A percentile compares a stretch with the other conserved stretches of the same genome.
phyloP scores from a whole-genome alignment of 2,888 invertebrate species.

The Zaprionus obscuricornis region DNA sequence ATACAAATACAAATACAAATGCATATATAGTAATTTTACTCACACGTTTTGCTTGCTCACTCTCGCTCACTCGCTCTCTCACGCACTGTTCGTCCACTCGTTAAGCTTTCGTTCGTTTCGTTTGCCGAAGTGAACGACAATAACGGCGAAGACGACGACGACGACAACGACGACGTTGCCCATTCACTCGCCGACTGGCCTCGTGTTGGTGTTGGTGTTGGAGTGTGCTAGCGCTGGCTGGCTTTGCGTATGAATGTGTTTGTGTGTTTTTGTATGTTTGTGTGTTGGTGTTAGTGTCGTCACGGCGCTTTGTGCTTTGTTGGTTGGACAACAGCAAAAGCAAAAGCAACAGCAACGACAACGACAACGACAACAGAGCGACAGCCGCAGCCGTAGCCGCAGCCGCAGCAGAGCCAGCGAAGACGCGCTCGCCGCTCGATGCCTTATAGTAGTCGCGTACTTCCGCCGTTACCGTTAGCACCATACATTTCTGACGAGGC shows the following conservation, averaged over 20 bases:
- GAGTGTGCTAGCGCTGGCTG: conserved; percentile 18
- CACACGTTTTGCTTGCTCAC: conserved; percentile 3
- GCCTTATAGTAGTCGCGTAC: conserved; percentile 74
- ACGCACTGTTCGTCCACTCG: conserved; percentile 57
- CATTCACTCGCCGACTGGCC: conserved; percentile 55
- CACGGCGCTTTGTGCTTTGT: conserved; percentile 62
- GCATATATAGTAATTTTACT: no score
- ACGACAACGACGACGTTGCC: conserved; percentile 49
- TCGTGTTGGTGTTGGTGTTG: conserved; percentile 27
- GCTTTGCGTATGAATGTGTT: conserved; percentile 30
- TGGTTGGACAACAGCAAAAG: conserved; percentile 53
- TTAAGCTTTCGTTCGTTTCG: conserved; percentile 63
- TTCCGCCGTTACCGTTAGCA: conserved; percentile 77
- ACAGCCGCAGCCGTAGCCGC: conserved; percentile 52
- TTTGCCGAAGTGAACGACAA: conserved; percentile 36
- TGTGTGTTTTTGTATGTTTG: conserved; percentile 40
- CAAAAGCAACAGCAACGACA: conserved; percentile 6
- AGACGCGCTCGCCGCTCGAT: conserved; percentile 74
- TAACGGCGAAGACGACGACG: conserved; percentile 6
- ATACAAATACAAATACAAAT: conserved; percentile 5
- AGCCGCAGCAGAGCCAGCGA: conserved; percentile 63
- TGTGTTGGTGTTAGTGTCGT: conserved; percentile 44
- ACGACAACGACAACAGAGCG: conserved; percentile 6
- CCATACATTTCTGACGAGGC: conserved; percentile 67
- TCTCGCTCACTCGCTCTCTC: conserved; percentile 30